phyloP scores from a whole-genome alignment of 1,140 invertebrate genomes.

The Nasonia longicornis region DNA sequence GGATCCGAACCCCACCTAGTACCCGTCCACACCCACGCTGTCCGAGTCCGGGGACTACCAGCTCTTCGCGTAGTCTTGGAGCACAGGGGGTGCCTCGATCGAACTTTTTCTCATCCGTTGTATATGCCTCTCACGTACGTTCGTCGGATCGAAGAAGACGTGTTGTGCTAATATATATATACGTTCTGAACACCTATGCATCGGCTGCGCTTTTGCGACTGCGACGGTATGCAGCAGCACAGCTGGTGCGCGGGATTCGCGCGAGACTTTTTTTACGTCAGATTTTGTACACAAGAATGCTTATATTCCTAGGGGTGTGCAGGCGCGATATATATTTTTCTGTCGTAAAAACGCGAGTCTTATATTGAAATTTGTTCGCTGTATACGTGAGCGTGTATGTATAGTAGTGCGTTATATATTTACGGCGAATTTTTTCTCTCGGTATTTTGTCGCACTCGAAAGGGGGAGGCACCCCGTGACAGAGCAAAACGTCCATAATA shows the following conservation, averaged over 20 bases:
- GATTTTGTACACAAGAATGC: neutral
- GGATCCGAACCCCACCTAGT: slow-evolving; percentile 64
- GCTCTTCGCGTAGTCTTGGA: slow-evolving; percentile 60
- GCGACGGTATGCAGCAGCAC: too few relatives aligned
- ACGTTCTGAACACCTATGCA: too few relatives aligned
- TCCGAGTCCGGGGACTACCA: slow-evolving; percentile 66
- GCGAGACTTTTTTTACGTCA: neutral
- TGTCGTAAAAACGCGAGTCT: neutral
- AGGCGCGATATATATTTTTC: neutral
- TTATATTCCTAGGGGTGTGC: too few relatives aligned
- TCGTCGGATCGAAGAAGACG: too few relatives aligned
- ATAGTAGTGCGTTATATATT: neutral
- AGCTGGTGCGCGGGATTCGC: neutral
- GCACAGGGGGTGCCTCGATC: slow-evolving; percentile 47
- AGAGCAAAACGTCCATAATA: slow-evolving; percentile 48
- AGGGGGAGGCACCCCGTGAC: slow-evolving; percentile 47
- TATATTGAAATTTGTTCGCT: neutral
- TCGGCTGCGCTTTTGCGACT: too few relatives aligned
- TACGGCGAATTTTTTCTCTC: slow-evolving; percentile 22
- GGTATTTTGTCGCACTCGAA: slow-evolving; percentile 36
- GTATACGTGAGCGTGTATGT: neutral
- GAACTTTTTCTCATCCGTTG: neutral
- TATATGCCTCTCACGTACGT: too few relatives aligned
- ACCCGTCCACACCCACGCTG: slow-evolving; percentile 66
- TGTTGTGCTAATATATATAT: too few relatives aligned